Evolutionary conservation across 2,797 vertebrate species (phyloP).

Genomic region (Ispidina picta): DNA sequence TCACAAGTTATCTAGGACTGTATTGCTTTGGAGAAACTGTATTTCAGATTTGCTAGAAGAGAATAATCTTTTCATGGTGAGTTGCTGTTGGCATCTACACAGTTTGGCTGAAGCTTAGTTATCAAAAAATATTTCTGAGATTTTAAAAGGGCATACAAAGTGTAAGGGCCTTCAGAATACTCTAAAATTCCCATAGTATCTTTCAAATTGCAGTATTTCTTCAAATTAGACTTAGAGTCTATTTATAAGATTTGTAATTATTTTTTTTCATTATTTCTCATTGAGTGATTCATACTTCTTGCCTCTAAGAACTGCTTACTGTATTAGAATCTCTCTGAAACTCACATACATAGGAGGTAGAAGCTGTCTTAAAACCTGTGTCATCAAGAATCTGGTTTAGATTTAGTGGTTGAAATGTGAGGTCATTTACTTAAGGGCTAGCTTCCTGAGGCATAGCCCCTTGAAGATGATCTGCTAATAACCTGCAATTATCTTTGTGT

Average conservation of each 20-base stretch:
- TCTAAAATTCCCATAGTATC: background rate
- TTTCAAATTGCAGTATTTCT: background rate
- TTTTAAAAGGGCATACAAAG: background rate
- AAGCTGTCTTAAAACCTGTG: background rate
- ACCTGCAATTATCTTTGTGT: background rate
- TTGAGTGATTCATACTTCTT: background rate
- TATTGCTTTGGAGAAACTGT: background rate
- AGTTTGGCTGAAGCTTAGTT: background rate
- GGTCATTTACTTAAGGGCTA: background rate
- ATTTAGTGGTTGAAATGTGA: background rate
- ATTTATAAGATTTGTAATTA: background rate
- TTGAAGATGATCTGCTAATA: background rate
- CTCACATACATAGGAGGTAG: background rate
- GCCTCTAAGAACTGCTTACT: background rate
- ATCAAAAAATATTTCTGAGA: accelerated
- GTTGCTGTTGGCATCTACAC: background rate
- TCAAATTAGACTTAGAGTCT: background rate
- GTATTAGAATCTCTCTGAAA: background rate
- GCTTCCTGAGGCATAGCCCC: background rate
- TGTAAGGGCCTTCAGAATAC: background rate
- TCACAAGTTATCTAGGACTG: background rate
- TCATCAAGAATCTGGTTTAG: background rate
- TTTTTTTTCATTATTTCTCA: background rate
- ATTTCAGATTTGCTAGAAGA: background rate
- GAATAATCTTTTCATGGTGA: background rate